Base-by-base conservation (phyloP, 2,888 invertebrate species). In the Himalopsyche japonica region DNA sequence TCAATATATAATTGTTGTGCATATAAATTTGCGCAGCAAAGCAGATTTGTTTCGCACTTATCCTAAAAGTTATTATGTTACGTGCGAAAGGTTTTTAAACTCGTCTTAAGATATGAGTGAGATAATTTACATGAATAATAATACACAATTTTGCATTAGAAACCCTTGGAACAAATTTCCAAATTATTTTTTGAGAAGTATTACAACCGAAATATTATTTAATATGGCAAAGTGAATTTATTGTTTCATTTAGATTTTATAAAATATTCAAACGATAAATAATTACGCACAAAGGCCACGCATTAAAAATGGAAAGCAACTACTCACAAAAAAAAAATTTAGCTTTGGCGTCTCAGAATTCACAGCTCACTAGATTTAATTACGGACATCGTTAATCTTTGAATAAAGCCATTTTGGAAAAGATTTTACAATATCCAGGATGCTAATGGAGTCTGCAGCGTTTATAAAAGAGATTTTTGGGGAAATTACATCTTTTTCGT, bases 401-500 rank as follows among this genome's bases (percentile, higher is more conserved):
- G 70, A 70, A 70, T 70, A 70, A 70, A 70, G 70, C 70, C 70
- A 70, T 70, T 70, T 70, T 70, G 8, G 30, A 70, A 70, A 70
- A 15, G 27, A 70, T 70, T 70, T 70, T 27, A 70, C 70, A 70
- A 70, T 70, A 70, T 70, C 27, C 70, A 27, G 20, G 70, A 70
- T 70, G 70, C 30, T 70, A 70, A 70, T 70, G 70, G 70, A 70
- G 70, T 70, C 70, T 24, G 70, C 70, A 70, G 12, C 70, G 12
- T 70, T 70, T 70, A 70, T 70, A 70, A 70, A 70, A 70, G 70
- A 70, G 70, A 70, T 70, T 70, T 70, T 70, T 70, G 70, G 30
- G 70, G 70, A 70, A 70, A 70, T 70, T 70, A 70, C 70, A 70
- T 70, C 70, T 70, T 70, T 70, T 70, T 70, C 70, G 70, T 70